Base-by-base conservation (phyloP, 2,888 invertebrate species). In the Melieria omissa region DNA sequence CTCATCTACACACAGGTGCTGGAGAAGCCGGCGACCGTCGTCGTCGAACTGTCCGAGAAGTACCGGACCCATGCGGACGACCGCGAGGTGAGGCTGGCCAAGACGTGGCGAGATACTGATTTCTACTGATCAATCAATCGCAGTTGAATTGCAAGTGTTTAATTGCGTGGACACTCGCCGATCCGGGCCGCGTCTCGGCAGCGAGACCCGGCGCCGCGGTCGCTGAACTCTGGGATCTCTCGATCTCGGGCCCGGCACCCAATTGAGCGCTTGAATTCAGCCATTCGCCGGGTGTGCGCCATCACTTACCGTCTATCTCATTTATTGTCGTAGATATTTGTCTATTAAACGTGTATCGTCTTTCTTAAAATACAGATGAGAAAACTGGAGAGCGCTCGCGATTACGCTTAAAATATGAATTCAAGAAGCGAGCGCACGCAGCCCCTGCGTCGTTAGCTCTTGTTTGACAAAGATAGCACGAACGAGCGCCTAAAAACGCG, bases 1-100 rank as follows among this genome's bases (percentile, higher is more conserved):
- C 88, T 95, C 42, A 86, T 95, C 63, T 96, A 95, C 86, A 91
- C 91, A 54, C 80, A 83, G 75, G 76, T 83, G 44, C 77, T 86
- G 69, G 84, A 85, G 73, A 83, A 84, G 54, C 83, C 83, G 49
- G 74, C 80, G 4, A 74, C 74, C 49, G 74, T 80, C 44, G 73
- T 68, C 65, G 77, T 69, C 76, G 75, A 88, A 86, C 76, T 79
- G 14, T 79, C 82, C 12, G 86, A 86, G 44, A 86, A 85, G 76
- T 80, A 88, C 89, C 80, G 83, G 72, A 83, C 84, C 65, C 80
- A 83, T 74, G 86, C 86, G 75, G 92, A 92, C 79, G 92, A 92
- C 79, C 92, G 92, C 85, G 92, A 92, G 90, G 92, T 92, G 89
- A 87, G 84, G 79, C 75, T 77, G 62, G 76, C 78, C 55, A 55